Conservation (phyloP, 1,140 invertebrate genomes). For the Orussus abietinus region DNA sequence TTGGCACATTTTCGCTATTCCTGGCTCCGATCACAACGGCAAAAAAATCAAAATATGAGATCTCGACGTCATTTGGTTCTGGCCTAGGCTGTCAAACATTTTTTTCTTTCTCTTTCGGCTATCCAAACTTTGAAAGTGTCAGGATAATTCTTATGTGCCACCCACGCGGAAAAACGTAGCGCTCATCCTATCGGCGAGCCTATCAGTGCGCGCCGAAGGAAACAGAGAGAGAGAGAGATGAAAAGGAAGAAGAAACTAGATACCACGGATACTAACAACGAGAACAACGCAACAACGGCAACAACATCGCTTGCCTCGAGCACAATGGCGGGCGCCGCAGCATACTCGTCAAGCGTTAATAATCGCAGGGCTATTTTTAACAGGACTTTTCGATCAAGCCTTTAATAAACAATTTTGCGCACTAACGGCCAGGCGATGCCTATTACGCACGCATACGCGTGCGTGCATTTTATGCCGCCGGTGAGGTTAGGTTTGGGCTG, state of each 20-base stretch:
- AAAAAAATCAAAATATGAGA: no score
- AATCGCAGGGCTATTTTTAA: conserved; percentile 27
- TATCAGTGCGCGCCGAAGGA: not conserved
- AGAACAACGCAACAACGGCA: no score
- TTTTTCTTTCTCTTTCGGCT: no score
- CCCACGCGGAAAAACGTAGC: no score
- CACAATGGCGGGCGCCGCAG: conserved; percentile 5
- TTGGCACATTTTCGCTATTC: no score
- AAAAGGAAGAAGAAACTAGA: conserved; percentile 15
- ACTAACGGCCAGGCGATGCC: conserved; percentile 26
- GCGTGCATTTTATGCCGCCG: conserved; percentile 22
- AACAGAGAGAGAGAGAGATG: conserved; percentile 8
- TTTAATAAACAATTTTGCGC: conserved; percentile 44
- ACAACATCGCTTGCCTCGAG: conserved; percentile 15
- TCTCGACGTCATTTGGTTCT: no score
- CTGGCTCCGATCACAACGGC: no score
- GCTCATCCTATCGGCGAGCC: no score
- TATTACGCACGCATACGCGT: conserved; percentile 38
- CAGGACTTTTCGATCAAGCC: conserved; percentile 27
- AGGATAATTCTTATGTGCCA: no score
- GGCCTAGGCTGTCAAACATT: no score
- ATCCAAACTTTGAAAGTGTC: no score
- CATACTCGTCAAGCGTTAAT: no score
- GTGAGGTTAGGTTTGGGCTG: conserved; percentile 44
- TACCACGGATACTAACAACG: conserved; percentile 24